Evolutionary conservation across 2,888 invertebrate genomes (phyloP).

Genomic region (Plagodis pulveraria): DNA sequence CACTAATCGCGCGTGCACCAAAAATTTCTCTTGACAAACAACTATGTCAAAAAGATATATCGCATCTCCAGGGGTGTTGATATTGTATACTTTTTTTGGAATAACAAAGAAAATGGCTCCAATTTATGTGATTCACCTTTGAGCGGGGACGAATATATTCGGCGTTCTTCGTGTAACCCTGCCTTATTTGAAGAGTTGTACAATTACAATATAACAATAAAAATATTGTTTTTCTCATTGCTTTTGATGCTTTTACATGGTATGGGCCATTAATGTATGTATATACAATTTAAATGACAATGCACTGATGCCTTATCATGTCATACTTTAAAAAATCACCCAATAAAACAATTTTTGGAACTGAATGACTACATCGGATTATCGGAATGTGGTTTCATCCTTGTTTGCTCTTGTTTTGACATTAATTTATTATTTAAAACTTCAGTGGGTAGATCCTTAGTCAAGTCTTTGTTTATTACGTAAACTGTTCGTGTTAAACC

Average conservation of each 20-base stretch:
- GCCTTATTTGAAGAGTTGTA: conserved; percentile 47
- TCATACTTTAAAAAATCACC: conserved; percentile 19
- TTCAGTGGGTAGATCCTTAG: conserved; percentile 16
- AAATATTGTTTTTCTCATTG: conserved; percentile 42
- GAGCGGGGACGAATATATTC: conserved; percentile 44
- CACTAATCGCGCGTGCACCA: conserved; percentile 46
- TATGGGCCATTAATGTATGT: conserved; percentile 37
- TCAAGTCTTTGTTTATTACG: conserved; percentile 5
- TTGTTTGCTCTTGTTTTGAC: conserved; percentile 25
- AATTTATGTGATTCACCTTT: conserved; percentile 50
- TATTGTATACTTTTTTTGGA: conserved; percentile 26
- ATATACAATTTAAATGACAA: conserved; percentile 36
- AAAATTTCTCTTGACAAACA: conserved; percentile 44
- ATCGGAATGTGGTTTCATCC: conserved; percentile 30
- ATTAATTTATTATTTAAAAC: conserved; percentile 15
- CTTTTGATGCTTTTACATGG: conserved; percentile 34
- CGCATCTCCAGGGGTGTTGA: conserved; percentile 26
- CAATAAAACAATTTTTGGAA: conserved; percentile 20
- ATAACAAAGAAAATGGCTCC: conserved; percentile 37
- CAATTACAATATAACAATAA: conserved; percentile 45
- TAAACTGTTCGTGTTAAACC: neutral
- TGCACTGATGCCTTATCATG: conserved; percentile 31
- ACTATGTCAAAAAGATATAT: conserved; percentile 40
- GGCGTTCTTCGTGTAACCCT: conserved; percentile 34
- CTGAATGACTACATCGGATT: conserved; percentile 27